These are phyloP conservation scores for Corvus hawaiiensis DNA, from an alignment of 2,113 vertebrate genomes.

Conservation along the genomic window DNA sequence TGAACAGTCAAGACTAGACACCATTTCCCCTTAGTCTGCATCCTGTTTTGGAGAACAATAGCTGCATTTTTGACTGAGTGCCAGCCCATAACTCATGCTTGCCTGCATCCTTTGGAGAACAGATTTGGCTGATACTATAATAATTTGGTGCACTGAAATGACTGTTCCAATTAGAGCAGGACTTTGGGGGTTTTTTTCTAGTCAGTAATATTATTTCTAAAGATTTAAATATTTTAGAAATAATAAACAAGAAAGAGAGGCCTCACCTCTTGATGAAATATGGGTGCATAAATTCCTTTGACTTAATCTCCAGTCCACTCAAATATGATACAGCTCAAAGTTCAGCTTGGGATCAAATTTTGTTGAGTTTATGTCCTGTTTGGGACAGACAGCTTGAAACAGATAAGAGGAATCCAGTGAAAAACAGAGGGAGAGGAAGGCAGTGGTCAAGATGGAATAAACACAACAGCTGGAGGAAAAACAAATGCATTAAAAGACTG, in stretches of 20 bases:
- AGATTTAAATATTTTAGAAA: not conserved
- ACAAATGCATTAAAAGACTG: not conserved
- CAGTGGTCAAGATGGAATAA: not conserved
- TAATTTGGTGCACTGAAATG: not conserved
- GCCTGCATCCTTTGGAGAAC: not conserved
- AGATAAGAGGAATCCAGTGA: not conserved
- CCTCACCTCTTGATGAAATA: not conserved
- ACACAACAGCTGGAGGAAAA: not conserved
- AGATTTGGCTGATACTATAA: not conserved
- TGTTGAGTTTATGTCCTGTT: not conserved
- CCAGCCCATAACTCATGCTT: slow-evolving; percentile 19
- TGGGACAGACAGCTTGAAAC: not conserved
- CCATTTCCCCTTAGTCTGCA: slow-evolving; percentile 39
- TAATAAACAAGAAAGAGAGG: not conserved
- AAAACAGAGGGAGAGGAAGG: not conserved
- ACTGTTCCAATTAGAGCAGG: not conserved
- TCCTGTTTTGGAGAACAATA: slow-evolving; percentile 49
- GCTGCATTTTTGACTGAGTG: slow-evolving; percentile 39
- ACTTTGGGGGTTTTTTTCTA: not conserved
- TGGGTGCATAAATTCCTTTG: not conserved
- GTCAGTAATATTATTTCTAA: not conserved
- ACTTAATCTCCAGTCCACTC: not conserved
- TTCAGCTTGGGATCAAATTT: not conserved
- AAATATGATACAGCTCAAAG: not conserved
- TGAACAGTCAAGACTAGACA: slow-evolving; percentile 29